phyloP scores from a whole-genome alignment of 2,797 vertebrate genomes.

The Trachurus trachurus region DNA sequence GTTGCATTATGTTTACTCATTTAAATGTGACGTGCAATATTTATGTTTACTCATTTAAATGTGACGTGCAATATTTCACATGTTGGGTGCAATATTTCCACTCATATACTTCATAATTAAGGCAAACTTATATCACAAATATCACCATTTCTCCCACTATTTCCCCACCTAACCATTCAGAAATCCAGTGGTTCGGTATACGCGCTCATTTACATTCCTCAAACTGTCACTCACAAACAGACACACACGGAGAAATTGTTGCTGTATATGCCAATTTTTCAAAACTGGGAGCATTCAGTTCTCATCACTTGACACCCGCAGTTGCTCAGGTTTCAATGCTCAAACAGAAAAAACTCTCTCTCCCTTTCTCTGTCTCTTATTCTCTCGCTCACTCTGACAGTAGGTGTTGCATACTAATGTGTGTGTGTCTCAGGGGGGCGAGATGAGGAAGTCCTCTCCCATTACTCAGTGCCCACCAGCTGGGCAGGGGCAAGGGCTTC shows the following conservation, averaged over 20 bases:
- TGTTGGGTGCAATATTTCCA: not conserved
- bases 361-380: conserved; percentile 64
- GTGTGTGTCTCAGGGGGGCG: conserved; percentile 79
- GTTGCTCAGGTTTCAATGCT: conserved; percentile 77
- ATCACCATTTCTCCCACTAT: conserved; percentile 38
- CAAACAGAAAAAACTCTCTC: conserved; percentile 51
- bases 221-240: conserved; percentile 68
- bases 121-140: not conserved
- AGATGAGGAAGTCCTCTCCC: conserved; percentile 87
- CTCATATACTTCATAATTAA: not conserved
- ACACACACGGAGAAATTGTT: conserved; percentile 60
- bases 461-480: conserved; percentile 88
- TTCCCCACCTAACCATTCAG: conserved; percentile 45
- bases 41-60: not conserved
- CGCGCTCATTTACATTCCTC: conserved; percentile 65
- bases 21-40: not conserved
- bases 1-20: not conserved
- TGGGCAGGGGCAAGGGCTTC: conserved; percentile 89
- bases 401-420: conserved; percentile 87
- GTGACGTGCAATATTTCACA: not conserved
- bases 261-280: conserved; percentile 70
- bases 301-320: conserved; percentile 76
- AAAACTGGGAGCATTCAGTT: conserved; percentile 65
- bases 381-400: conserved; percentile 78
- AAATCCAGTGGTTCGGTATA: conserved; percentile 48